Base-by-base conservation (phyloP, 2,888 invertebrate species). In the Apoderus coryli region DNA sequence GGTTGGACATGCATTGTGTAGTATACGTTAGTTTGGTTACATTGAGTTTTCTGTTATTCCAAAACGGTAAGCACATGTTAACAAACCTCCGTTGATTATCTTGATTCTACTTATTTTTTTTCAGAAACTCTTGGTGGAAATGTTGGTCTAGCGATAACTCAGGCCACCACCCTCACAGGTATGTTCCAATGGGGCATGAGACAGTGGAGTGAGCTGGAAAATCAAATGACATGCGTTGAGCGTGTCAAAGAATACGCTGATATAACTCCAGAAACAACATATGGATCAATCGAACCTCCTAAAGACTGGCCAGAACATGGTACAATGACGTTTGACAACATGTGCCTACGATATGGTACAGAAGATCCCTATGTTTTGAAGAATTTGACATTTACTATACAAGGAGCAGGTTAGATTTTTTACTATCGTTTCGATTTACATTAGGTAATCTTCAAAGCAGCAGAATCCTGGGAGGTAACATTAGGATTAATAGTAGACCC, bases 181-280 rank as follows among this genome's bases (percentile, higher is more conserved):
- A 72, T 76, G 70, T 71, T 77, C 52, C 77, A 78, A 50, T 92
- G 89, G 89, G 88, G 86, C 15, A 85, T 92, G 73, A 42, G 56
- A 11, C 57, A 57, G 36, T 55, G 52, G 44, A 50, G 48, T 7
- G 56, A 57, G 42, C 39, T 57, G 22, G 53, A 54, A 51, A 88
- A 84, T 48, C 78, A 76, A 44, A 82, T 86, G 82, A 86, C 82
- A 6, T 77, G 81, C 6, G 92, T 93, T 0, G 93, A 95, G 58
- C 70, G 90, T 56, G 68, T 81, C n/a, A 44, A 82, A 4, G 86
- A 89, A 47, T 92, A 89, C 50, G 70, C 73, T 0, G 67, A 72
- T 16, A 53, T 88, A 3, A 67, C 72, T 2, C 44, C 70, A 1
- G 79, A 79, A 42, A 22, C 23, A 7, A 39, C 41, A 27, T 30